Conservation (phyloP, 2,113 vertebrate species). For the Melozone crissalis region DNA sequence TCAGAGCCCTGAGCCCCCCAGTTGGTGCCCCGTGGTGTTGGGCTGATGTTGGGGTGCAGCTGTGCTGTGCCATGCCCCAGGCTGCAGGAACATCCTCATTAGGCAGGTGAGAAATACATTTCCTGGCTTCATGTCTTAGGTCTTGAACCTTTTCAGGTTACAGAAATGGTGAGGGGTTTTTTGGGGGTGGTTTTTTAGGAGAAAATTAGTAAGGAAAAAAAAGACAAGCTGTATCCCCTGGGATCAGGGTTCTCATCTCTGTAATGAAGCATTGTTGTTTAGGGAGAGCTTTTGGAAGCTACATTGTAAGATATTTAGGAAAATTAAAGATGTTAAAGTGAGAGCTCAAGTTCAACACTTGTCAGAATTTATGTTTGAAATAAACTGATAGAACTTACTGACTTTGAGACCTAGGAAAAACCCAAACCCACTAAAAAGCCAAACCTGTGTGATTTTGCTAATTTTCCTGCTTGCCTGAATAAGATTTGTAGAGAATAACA, state of each 20-base stretch:
- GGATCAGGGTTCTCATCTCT: neutral
- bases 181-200: neutral
- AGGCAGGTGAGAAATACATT: neutral
- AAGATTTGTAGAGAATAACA: conserved; percentile 74
- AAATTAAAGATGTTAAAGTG: conserved; percentile 31
- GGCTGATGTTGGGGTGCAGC: neutral
- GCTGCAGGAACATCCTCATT: neutral
- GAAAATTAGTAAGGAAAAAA: neutral
- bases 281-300: neutral
- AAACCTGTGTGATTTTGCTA: conserved; percentile 78
- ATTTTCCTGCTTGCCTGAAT: conserved; percentile 68
- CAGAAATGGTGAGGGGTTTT: neutral
- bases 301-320: neutral
- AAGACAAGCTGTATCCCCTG: neutral
- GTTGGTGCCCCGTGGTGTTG: neutral
- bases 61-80: neutral
- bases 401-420: conserved; percentile 75
- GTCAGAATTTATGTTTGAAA: conserved; percentile 77
- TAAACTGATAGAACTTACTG: conserved; percentile 77
- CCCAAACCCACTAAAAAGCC: conserved; percentile 3
- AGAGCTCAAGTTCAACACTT: conserved; percentile 42
- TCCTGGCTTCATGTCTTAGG: neutral
- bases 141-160: neutral
- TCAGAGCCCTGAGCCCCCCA: neutral
- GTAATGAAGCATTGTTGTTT: neutral